Conservation (phyloP, 2,113 vertebrate genomes). For the Ochotona princeps region DNA sequence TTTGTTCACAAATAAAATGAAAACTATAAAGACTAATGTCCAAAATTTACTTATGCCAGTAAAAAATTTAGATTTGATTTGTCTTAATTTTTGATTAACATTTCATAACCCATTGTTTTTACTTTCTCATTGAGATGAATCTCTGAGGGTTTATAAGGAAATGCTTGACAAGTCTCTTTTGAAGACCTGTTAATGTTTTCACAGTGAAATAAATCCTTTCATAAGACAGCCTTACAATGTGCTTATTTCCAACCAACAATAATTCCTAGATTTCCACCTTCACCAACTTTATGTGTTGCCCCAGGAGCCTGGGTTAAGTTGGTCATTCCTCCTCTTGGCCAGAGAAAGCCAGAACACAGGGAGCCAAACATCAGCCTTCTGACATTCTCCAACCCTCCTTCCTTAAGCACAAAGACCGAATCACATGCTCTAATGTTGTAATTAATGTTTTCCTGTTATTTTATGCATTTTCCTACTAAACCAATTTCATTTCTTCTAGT, state of each 20-base stretch:
- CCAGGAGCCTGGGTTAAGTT: neutral
- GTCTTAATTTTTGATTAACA: constrained; percentile 38
- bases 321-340: neutral
- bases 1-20: neutral
- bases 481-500: neutral
- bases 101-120: neutral
- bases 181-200: neutral
- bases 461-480: constrained; percentile 9
- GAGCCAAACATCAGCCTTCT: neutral
- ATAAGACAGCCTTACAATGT: neutral
- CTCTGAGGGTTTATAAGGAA: constrained; percentile 43
- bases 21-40: neutral
- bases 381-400: neutral
- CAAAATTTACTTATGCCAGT: neutral
- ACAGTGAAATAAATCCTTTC: constrained; percentile 43
- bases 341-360: neutral
- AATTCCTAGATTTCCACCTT: neutral
- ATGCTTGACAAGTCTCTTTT: constrained; percentile 2
- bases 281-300: neutral
- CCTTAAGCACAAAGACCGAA: neutral
- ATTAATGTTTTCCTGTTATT: neutral
- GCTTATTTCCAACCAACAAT: constrained; percentile 41
- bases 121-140: neutral
- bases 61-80: neutral
- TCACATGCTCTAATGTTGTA: neutral